Evolutionary conservation across 2,888 invertebrate species (phyloP).

Genomic region (Eulithis prunata): DNA sequence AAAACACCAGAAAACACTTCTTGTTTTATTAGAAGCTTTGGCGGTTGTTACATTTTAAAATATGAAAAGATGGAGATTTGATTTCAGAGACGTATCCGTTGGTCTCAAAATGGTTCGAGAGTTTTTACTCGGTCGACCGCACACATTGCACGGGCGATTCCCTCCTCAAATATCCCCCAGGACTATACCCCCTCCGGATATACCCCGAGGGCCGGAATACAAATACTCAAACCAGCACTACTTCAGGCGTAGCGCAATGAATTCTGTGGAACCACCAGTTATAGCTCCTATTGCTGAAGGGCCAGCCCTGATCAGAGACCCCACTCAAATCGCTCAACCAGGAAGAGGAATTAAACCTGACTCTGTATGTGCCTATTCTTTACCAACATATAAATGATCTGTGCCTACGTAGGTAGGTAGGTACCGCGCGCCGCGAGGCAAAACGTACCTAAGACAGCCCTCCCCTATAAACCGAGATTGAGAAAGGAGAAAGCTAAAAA

Average conservation of each 20-base stretch:
- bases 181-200: conserved; percentile 62
- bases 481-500: too few relatives aligned
- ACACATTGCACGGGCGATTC: conserved; percentile 61
- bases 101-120: conserved; percentile 59
- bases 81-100: conserved; percentile 63
- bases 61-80: conserved; percentile 37
- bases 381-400: too few relatives aligned
- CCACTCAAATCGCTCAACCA: conserved; percentile 41
- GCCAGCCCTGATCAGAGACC: conserved; percentile 46
- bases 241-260: conserved; percentile 50
- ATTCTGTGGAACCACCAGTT: conserved; percentile 69
- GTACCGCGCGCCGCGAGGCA: too few relatives aligned
- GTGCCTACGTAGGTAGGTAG: too few relatives aligned
- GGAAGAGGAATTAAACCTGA: conserved; percentile 51
- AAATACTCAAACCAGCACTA: conserved; percentile 67
- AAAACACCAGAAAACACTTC: too few relatives aligned
- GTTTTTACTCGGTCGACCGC: conserved; percentile 66
- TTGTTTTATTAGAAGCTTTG: background rate
- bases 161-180: conserved; percentile 60
- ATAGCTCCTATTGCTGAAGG: conserved; percentile 68
- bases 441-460: too few relatives aligned
- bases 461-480: too few relatives aligned
- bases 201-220: conserved; percentile 64
- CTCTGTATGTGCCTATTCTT: conserved; percentile 45
- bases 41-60: background rate